Base-by-base conservation (phyloP, 1,140 invertebrate species). In the Conus betulinus region DNA sequence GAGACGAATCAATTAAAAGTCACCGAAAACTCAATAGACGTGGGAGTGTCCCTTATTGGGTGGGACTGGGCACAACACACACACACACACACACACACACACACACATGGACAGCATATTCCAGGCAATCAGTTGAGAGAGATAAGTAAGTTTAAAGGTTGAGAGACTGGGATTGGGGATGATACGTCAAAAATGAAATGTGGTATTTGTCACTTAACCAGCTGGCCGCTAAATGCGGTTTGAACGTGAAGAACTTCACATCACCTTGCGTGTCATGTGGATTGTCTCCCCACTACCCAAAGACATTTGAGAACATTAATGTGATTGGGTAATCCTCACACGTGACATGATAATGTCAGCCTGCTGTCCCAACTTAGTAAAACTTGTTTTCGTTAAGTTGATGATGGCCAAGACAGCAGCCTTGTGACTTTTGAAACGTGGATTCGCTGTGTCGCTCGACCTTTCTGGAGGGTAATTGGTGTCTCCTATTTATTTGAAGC, bases 341-440 rank as follows among this genome's bases (percentile, higher is more conserved):
- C 85, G 85, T 87, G 85, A 87, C 85, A 87, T 87, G 85, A 87
- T 87, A 87, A 87, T 87, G 85, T 87, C 85, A 87, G 85, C 85
- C 71, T 87, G 85, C 85, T 87, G 85, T 87, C 71, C 71, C 85
- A 87, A 79, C 51, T 87, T 87, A 25, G 71, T 74, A 78, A 74
- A 87, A 87, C 85, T 87, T 87, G 85, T 87, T 87, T 87, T 71
- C 71, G 53, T 87, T 78, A 87, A 76, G 85, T 87, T 87, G 85
- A n/a, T 53, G 85, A 78, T 74, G 71, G 25, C 52, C 39, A 78
- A 87, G 39, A 53, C 10, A 74, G 71, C 13, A 25, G 53, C 52
- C 53, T 51, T 25, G 53, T 87, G 52, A 76, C 20, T 53, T 79
- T 67, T 13, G 11, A n/a, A 57, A 74, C 15, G 27, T 23, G 25